Evolutionary conservation across 2,113 vertebrate species (phyloP), one percentile per base, ranked within the genome.

Genomic region (Agapornis roseicollis): DNA sequence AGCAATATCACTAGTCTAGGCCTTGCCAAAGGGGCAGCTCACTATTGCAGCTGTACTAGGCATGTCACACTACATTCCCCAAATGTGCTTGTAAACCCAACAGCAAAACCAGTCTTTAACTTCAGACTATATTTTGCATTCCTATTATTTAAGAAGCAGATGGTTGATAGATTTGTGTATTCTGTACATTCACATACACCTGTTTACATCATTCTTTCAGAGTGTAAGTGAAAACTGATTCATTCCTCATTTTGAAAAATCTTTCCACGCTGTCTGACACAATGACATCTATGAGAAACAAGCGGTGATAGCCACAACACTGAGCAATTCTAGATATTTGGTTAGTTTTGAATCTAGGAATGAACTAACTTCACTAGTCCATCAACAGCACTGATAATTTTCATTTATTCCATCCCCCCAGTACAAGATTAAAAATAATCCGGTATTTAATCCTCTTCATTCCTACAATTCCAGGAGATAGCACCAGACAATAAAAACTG

Each of bases 211-310:
- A 3, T 31, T 88, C 66, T 81, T 12, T 72, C 10, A 65, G 46
- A 66, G 12, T 11, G 2, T 27, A 60, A 88, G 11, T 42, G 5
- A 44, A 94, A 56, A 7, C 18, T 11, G 9, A 27, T 55, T 64
- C 65, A 8, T 12, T 68, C 16, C 33, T 23, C 4, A 25, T 24
- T 60, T 25, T 78, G 31, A 71, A 69, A 83, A 91, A 39, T n/a
- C 41, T 23, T 53, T 13, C 7, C 1, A 0, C 18, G 5, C 13
- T 64, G 7, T 49, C 35, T 73, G 39, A 55, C 6, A 28, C n/a
- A 68, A 42, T 2, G 6, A 22, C 22, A 35, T 24, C 10, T 3
- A 28, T 2, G 16, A 91, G 33, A 70, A 70, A 39, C 13, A 4
- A 4, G 2, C 13, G 65, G 0, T 13, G 49, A 61, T 80, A 93